Base-by-base conservation (phyloP, 2,797 vertebrate species). In the Cossypha caffra region DNA sequence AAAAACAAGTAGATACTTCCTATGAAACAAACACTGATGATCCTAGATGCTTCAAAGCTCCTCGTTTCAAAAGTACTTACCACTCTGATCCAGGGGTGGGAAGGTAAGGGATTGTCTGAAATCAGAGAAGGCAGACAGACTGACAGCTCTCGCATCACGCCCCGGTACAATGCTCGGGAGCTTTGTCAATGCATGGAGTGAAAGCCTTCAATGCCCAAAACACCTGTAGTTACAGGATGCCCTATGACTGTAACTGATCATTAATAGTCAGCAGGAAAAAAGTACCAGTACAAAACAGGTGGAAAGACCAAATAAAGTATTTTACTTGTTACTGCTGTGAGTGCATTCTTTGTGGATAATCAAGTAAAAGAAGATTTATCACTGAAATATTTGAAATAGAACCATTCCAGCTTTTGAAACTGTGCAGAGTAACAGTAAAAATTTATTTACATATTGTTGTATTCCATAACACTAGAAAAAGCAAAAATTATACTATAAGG, bases 121-220 rank as follows among this genome's bases (percentile, higher is more conserved):
- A 73, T 38, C 16, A 40, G 0, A 9, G 31, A 92, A 85, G 28
- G 38, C 35, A 61, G 37, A 20, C 2, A 35, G 38, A 33, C 5
- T 7, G 38, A 47, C 29, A 66, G 50, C 23, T 38, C 16, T 33
- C 50, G 10, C 37, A 52, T 21, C 57, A 18, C 0, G 0, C 16
- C 66, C 23, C 26, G 16, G 15, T 1, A 43, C 14, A 78, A 38
- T 0, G 0, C 20, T 45, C 38, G 3, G 37, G 9, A 84, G 50
- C 37, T 52, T 15, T 35, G 21, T 47, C 6, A 3, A 52, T 16
- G 42, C 52, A 19, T 4, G 10, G 54, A 57, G 11, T 31, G 16
- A 72, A 93, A 79, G 38, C 31, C 17, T 21, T 16, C 55, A 37
- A 14, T 25, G 13, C 8, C 28, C 13, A 25, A n/a, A 62, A 37